phyloP scores from a whole-genome alignment of 2,888 invertebrate genomes.

The Zygaena filipendulae region DNA sequence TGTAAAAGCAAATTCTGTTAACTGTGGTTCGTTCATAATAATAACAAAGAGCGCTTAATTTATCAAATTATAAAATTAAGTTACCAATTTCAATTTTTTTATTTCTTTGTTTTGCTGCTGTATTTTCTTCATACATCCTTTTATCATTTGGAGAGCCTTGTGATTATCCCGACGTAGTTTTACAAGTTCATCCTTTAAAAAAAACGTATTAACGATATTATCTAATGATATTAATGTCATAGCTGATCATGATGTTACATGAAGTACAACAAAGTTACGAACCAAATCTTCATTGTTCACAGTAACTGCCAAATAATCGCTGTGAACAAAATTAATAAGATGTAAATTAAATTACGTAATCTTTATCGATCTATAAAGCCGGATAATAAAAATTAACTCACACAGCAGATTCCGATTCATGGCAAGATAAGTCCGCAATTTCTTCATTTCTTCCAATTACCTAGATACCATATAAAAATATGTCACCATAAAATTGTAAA shows the following conservation, averaged over 20 bases:
- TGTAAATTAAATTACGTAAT: too few species aligned
- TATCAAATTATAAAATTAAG: constrained; percentile 7
- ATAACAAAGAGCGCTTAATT: too few species aligned
- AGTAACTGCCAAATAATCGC: constrained; percentile 43
- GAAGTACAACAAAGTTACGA: constrained; percentile 18
- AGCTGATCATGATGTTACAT: not conserved
- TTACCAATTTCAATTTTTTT: constrained; percentile 52
- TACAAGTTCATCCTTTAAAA: constrained; percentile 48
- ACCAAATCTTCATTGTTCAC: constrained; percentile 47
- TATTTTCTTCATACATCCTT: constrained; percentile 66
- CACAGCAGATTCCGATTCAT: constrained; percentile 52
- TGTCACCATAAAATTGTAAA: too few species aligned
- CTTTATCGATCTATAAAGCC: too few species aligned
- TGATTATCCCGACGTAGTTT: constrained; percentile 62
- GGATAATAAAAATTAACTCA: constrained; percentile 18
- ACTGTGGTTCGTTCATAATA: too few species aligned
- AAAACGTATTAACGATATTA: not conserved
- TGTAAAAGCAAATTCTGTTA: constrained; percentile 17
- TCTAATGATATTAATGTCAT: not conserved
- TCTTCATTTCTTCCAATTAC: too few species aligned
- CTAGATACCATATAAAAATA: too few species aligned
- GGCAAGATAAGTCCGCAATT: constrained; percentile 39
- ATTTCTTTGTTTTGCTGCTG: constrained; percentile 63
- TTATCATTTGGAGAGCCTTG: constrained; percentile 68
- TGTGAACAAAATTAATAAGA: constrained; percentile 22